phyloP scores from a whole-genome alignment of 2,797 vertebrate genomes.

The Melanotaenia parkinsoni region DNA sequence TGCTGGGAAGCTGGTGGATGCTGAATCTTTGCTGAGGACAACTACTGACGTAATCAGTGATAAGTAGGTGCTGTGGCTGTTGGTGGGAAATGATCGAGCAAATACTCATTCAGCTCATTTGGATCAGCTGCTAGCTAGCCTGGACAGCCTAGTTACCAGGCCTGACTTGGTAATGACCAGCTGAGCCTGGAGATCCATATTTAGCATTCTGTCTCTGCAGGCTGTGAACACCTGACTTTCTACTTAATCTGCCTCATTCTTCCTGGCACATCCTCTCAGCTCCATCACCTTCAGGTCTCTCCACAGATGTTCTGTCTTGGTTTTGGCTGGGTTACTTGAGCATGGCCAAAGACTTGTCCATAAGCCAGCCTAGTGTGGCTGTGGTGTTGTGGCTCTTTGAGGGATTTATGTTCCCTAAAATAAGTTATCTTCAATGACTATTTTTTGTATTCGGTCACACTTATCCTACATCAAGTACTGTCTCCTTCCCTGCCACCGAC shows the following conservation, averaged over 20 bases:
- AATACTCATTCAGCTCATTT: neutral
- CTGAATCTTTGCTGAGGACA: neutral
- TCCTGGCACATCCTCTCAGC: neutral
- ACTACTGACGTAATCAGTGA: neutral
- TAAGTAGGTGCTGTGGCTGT: neutral
- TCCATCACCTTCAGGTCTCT: neutral
- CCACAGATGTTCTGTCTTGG: neutral
- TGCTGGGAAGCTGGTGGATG: neutral
- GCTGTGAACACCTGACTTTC: neutral
- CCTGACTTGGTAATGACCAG: neutral
- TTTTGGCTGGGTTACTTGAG: neutral
- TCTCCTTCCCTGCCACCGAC: neutral
- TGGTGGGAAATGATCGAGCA: neutral
- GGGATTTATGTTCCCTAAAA: neutral
- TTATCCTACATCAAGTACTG: neutral
- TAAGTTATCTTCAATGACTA: neutral
- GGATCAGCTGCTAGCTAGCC: constrained; percentile 1
- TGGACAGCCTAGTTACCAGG: neutral
- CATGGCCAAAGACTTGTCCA: neutral
- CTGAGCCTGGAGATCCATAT: constrained; percentile 8
- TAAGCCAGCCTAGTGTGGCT: neutral
- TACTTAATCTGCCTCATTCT: neutral
- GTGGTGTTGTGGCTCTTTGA: too few relatives aligned
- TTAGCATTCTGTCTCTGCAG: neutral
- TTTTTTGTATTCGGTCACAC: neutral